Conservation (phyloP, 2,888 invertebrate genomes). For the Merodon equestris region DNA sequence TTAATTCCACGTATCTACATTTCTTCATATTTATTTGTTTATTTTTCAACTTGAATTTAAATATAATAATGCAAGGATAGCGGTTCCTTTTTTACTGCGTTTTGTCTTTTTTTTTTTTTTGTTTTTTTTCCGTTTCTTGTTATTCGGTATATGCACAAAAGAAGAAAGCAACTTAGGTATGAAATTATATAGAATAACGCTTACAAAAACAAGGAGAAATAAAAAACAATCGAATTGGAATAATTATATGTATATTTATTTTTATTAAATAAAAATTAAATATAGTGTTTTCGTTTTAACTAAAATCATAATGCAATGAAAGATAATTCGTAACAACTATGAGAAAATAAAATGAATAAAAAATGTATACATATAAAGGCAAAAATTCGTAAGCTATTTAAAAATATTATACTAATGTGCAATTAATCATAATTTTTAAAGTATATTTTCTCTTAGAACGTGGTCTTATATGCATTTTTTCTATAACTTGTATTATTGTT, state of each 20-base stretch:
- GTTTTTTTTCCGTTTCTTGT: constrained; percentile 28
- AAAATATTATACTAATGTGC: constrained; percentile 20
- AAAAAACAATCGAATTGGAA: constrained; percentile 33
- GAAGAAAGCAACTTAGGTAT: not conserved
- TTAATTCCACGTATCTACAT: constrained; percentile 45
- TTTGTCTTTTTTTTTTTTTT: constrained; percentile 22
- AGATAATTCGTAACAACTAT: no score
- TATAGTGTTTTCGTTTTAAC: constrained; percentile 23
- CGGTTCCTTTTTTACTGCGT: constrained; percentile 50
- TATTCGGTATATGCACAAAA: constrained; percentile 6
- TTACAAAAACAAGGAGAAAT: not conserved
- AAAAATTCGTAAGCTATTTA: constrained; percentile 10
- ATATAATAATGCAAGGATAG: constrained; percentile 66
- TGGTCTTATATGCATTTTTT: constrained; percentile 8
- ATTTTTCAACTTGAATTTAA: constrained; percentile 57
- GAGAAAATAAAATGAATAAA: constrained; percentile 25
- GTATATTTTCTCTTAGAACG: constrained; percentile 17
- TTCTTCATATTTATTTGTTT: constrained; percentile 40
- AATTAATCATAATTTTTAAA: constrained; percentile 31
- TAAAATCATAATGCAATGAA: constrained; percentile 32
- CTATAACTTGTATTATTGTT: constrained; percentile 27
- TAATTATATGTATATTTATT: constrained; percentile 58
- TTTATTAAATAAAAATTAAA: constrained; percentile 50
- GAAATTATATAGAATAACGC: not conserved
- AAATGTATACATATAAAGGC: constrained; percentile 18